Conservation (phyloP, 2,888 invertebrate species). For the Mantis religiosa region DNA sequence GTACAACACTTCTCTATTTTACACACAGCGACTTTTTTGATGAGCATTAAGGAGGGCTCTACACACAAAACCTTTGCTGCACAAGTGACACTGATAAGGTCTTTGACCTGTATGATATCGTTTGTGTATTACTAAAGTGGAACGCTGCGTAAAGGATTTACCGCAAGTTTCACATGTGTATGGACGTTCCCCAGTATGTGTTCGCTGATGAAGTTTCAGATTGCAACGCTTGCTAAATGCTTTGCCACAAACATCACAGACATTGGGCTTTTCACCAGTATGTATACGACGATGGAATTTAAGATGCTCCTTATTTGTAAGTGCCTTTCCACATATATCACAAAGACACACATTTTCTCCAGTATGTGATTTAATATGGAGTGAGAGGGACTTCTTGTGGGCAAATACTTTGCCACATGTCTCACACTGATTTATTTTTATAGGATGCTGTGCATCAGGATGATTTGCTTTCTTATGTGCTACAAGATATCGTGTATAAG, state of each 20-base stretch:
- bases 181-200: constrained; percentile 50
- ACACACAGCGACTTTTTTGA: constrained; percentile 24
- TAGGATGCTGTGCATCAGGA: constrained; percentile 38
- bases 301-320: constrained; percentile 51
- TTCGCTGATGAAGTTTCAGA: constrained; percentile 45
- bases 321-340: constrained; percentile 36
- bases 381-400: constrained; percentile 27
- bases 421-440: constrained; percentile 42
- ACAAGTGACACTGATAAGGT: constrained; percentile 46
- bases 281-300: constrained; percentile 53
- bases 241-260: constrained; percentile 48
- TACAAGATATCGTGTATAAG: constrained; percentile 42
- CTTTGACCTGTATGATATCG: constrained; percentile 48
- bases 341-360: constrained; percentile 29
- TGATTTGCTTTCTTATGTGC: constrained; percentile 44
- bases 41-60: constrained; percentile 47
- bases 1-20: not conserved
- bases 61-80: constrained; percentile 46
- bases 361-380: constrained; percentile 35
- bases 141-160: constrained; percentile 51
- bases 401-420: constrained; percentile 39
- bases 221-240: constrained; percentile 47
- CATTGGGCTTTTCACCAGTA: constrained; percentile 54
- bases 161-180: constrained; percentile 49
- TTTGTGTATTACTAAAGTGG: constrained; percentile 50